Evolutionary conservation across 53 echinoderm and acorn worm genomes (phyloP).

Genomic region (Crossaster papposus): DNA sequence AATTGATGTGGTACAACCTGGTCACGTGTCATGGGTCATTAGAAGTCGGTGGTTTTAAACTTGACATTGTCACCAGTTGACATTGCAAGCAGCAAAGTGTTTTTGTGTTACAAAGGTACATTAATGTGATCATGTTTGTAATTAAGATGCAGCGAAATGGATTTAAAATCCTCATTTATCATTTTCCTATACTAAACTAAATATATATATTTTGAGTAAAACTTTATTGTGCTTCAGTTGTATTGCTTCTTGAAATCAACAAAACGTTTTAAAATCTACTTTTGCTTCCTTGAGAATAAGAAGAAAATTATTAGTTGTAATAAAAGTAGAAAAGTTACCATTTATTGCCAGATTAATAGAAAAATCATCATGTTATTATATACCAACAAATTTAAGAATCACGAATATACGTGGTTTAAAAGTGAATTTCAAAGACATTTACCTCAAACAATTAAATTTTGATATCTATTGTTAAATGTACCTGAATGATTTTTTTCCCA

Average conservation of each 20-base stretch:
- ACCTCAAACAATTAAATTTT: not conserved
- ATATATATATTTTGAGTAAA: not conserved
- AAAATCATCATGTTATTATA: too few relatives aligned
- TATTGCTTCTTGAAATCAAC: not conserved
- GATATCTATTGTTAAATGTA: not conserved
- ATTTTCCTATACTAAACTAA: not conserved
- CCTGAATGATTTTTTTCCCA: too few relatives aligned
- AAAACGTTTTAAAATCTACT: not conserved
- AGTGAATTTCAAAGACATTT: not conserved
- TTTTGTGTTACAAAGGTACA: not conserved
- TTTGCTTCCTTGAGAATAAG: not conserved
- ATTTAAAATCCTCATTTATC: constrained; percentile 4
- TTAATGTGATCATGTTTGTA: not conserved
- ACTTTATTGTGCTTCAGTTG: not conserved
- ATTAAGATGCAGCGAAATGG: not conserved
- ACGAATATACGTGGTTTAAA: not conserved
- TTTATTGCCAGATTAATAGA: too few relatives aligned
- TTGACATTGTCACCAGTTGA: not conserved
- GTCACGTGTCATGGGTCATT: not conserved
- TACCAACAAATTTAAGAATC: not conserved
- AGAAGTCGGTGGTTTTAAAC: not conserved
- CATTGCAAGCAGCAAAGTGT: not conserved
- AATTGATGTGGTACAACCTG: not conserved
- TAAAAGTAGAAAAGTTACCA: not conserved
- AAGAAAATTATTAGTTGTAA: not conserved